A percentile compares a stretch with the other conserved stretches of the same genome.
These are phyloP conservation scores for Anas platyrhynchos DNA, from an alignment of 2,113 vertebrate species.

Conservation along the genomic window DNA sequence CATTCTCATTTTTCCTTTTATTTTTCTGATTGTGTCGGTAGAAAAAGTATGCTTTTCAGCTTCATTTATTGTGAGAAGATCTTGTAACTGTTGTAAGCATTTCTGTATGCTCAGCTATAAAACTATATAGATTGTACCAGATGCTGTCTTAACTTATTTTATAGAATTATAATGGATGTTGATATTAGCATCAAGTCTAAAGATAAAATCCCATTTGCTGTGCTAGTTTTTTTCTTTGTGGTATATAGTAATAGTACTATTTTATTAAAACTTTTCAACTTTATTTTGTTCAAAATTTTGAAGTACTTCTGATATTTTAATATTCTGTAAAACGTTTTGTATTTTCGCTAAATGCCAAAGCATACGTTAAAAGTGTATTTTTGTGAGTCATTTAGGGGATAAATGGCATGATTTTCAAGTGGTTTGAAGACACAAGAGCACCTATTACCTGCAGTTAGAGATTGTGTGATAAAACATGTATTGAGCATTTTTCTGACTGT, in stretches of 20 bases:
- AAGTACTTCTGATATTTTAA: background rate
- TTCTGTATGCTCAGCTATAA: constrained; percentile 44
- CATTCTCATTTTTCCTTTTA: constrained; percentile 20
- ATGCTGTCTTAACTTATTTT: constrained; percentile 44
- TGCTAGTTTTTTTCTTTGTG: background rate
- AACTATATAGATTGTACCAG: constrained; percentile 41
- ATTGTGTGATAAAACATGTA: background rate
- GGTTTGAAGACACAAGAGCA: background rate
- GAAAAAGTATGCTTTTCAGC: background rate
- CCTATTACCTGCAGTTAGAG: background rate
- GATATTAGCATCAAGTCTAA: constrained; percentile 5
- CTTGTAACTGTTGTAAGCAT: background rate
- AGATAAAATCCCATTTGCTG: constrained; percentile 15
- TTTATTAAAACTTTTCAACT: background rate
- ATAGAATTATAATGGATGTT: constrained; percentile 52
- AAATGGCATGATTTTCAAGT: background rate
- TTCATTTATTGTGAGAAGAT: constrained; percentile 16
- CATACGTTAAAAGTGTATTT: background rate
- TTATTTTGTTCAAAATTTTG: background rate
- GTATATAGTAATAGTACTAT: background rate
- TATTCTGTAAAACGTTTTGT: background rate
- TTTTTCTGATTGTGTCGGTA: constrained; percentile 12
- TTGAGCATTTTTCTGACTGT: background rate
- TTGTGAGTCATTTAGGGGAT: background rate
- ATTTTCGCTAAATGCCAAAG: background rate